Evolutionary conservation across 2,113 vertebrate genomes (phyloP), one percentile per base, ranked within the genome.

Genomic region (Chunga burmeisteri): DNA sequence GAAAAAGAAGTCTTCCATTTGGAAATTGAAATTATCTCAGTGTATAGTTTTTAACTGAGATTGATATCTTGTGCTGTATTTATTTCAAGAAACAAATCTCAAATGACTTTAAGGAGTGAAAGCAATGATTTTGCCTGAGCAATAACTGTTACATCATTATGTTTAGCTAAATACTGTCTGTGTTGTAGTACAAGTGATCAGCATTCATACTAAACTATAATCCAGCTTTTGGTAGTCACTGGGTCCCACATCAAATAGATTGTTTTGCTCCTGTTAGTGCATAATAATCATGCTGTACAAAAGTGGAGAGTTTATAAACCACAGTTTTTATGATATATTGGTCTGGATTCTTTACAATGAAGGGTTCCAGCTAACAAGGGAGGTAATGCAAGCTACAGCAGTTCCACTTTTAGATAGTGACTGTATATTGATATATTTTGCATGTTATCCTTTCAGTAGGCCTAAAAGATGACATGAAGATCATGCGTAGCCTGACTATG

Each of bases 51-150:
- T 97, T 93, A 98, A 94, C 29, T 79, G 92, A 96, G 85, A 94
- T 97, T 98, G 91, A 93, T 97, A 56, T 91, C 79, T 63, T 74
- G 46, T 34, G 16, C 55, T 92, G 11, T 71, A 93, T 97, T 97
- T 98, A 96, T 98, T 97, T 97, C 95, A 96, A 97, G 92, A 97
- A 98, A 95, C 81, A 96, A 95, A 93, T 94, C 92, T 97, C 78
- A 97, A 95, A 98, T 97, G 32, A 96, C 91, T 97, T 96, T 92
- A 96, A 97, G 72, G 78, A 97, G 84, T 97, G 81, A 97, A 97
- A 97, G 94, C 93, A 97, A 86, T 95, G 15, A 94, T 97, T 97
- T 97, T 98, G 78, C 94, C 95, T 96, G 92, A 97, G 85, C 94
- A 95, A 75, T 97, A 97, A 90, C 85, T 97, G 93, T 96, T 96